Percentiles rank a stretch among this genome's conserved stretches.
Conservation (phyloP, 2,113 vertebrate genomes). For the Brachionichthys hirsutus region DNA sequence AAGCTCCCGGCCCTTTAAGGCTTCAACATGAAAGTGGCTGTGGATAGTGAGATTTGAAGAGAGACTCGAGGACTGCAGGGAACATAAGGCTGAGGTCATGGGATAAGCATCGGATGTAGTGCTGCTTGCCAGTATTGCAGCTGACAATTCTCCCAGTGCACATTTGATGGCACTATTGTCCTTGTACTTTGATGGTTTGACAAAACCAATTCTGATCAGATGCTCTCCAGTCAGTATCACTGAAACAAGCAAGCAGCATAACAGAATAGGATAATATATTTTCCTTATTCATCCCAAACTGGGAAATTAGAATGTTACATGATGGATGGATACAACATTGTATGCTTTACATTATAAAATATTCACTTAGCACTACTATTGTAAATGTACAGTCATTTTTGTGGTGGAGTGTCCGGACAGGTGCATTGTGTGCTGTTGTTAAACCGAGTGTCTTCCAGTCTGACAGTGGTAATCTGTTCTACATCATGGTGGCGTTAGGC, state of each 20-base stretch:
- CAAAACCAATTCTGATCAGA: not conserved
- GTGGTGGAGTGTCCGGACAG: too few relatives aligned
- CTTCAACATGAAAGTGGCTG: slow-evolving; percentile 15
- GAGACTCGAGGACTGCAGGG: slow-evolving; percentile 10
- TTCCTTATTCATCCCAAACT: too few relatives aligned
- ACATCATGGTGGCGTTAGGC: too few relatives aligned
- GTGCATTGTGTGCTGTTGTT: too few relatives aligned
- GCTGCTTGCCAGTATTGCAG: not conserved
- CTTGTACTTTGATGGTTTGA: slow-evolving; percentile 15
- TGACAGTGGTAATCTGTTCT: too few relatives aligned
- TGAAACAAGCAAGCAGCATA: slow-evolving; percentile 12
- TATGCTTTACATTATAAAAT: too few relatives aligned
- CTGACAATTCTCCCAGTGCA: slow-evolving; percentile 1
- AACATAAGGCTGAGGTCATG: slow-evolving; percentile 22
- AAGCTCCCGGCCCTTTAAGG: not conserved
- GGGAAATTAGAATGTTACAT: too few relatives aligned
- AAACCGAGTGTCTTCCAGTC: too few relatives aligned
- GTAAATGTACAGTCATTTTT: too few relatives aligned
- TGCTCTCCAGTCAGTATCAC: slow-evolving; percentile 10
- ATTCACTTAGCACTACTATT: too few relatives aligned
- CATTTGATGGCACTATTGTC: slow-evolving; percentile 57
- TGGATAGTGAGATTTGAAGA: slow-evolving; percentile 14
- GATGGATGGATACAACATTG: too few relatives aligned
- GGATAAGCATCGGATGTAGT: slow-evolving; percentile 8
- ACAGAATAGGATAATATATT: not conserved